phyloP scores from a whole-genome alignment of 1,140 invertebrate species.

The Halesus radiatus region DNA sequence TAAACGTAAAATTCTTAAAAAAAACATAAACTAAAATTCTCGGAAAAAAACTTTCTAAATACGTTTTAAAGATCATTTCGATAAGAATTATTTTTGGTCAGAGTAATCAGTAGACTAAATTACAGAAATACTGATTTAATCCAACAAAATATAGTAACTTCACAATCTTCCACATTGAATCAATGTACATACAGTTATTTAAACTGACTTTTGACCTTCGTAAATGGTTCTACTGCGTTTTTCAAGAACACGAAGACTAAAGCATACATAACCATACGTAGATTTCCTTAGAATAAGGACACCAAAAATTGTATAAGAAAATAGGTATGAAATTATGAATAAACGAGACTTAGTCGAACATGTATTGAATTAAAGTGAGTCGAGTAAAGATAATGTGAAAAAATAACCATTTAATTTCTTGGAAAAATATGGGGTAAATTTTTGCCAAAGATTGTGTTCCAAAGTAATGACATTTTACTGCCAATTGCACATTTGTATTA shows the following conservation, averaged over 20 bases:
- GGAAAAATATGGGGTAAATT: conserved; percentile 40
- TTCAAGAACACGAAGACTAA: conserved; percentile 46
- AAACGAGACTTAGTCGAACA: conserved; percentile 37
- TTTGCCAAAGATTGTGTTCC: conserved; percentile 57
- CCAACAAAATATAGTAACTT: no score
- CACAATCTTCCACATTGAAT: no score
- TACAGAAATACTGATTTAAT: no score
- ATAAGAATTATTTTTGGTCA: no score
- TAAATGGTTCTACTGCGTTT: conserved; percentile 27
- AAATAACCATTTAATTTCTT: conserved; percentile 17
- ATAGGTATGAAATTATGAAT: conserved; percentile 37
- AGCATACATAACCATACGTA: conserved; percentile 44
- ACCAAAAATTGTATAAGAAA: conserved; percentile 46
- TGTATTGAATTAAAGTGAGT: conserved; percentile 11
- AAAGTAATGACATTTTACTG: conserved; percentile 54
- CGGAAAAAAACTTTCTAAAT: no score
- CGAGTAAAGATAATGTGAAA: background rate
- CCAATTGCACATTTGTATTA: conserved; percentile 57
- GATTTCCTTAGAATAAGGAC: conserved; percentile 51
- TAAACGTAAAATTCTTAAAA: no score
- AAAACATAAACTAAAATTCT: no score
- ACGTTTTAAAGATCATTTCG: no score
- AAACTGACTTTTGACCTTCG: background rate
- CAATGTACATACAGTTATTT: conserved; percentile 21
- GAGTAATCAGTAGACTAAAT: no score